These are phyloP conservation scores for Uloborus plumipes DNA, from an alignment of 2,888 invertebrate species.

Conservation along the genomic window DNA sequence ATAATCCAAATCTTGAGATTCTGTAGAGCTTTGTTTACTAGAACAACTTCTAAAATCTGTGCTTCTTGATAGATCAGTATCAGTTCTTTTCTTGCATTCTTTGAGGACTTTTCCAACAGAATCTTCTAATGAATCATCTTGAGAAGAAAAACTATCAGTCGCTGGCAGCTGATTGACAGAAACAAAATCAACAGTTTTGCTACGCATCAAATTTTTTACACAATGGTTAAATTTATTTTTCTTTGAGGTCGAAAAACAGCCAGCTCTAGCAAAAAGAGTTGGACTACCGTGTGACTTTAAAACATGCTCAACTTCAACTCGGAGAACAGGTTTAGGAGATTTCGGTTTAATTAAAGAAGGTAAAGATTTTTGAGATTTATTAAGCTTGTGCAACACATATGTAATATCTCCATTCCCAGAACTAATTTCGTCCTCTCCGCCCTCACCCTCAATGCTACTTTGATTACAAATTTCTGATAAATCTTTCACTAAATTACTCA, in stretches of 20 bases:
- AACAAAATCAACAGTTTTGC: slow-evolving; percentile 65
- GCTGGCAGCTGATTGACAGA: slow-evolving; percentile 65
- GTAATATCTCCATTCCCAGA: slow-evolving; percentile 50
- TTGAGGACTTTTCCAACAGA: slow-evolving; percentile 55
- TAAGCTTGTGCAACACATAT: slow-evolving; percentile 62
- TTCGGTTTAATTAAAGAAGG: slow-evolving; percentile 33
- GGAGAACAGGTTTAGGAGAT: slow-evolving; percentile 49
- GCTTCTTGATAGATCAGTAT: slow-evolving; percentile 38
- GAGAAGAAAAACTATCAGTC: slow-evolving; percentile 65
- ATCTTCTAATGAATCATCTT: slow-evolving; percentile 66
- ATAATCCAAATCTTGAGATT: slow-evolving; percentile 59
- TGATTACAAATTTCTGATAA: slow-evolving; percentile 58
- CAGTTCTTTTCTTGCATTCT: slow-evolving; percentile 49
- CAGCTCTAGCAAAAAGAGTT: slow-evolving; percentile 61
- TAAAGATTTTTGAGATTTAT: slow-evolving; percentile 52
- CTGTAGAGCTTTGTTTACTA: slow-evolving; percentile 46
- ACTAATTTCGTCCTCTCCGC: slow-evolving; percentile 28
- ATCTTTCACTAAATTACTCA: slow-evolving; percentile 61
- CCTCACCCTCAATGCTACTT: slow-evolving; percentile 44
- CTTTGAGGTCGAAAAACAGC: slow-evolving; percentile 55
- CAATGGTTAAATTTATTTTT: slow-evolving; percentile 47
- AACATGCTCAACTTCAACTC: slow-evolving; percentile 61
- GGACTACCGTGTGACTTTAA: slow-evolving; percentile 58
- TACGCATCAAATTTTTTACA: slow-evolving; percentile 57
- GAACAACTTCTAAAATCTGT: slow-evolving; percentile 43